Percentiles rank a stretch among this genome's conserved stretches.
Conservation (phyloP, 2,797 vertebrate genomes). For the Melanotaenia maccullochi region DNA sequence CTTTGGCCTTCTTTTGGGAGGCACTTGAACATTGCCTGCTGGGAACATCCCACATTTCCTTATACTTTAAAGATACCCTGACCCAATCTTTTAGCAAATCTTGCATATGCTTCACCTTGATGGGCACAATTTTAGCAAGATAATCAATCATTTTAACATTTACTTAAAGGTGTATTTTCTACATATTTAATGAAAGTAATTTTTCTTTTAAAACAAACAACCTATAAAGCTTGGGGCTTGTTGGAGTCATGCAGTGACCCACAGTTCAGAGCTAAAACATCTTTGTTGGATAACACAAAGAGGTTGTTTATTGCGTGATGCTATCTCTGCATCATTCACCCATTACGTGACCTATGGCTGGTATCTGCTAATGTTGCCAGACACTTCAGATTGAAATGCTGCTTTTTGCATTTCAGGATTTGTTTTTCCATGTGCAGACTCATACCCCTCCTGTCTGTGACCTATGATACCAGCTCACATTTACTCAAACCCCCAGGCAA, state of each 20-base stretch:
- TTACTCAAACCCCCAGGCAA: slow-evolving; percentile 40
- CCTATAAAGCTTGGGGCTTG: background rate
- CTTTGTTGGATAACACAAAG: background rate
- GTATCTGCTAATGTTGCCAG: slow-evolving; percentile 1
- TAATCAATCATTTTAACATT: background rate
- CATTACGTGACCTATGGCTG: slow-evolving; percentile 7
- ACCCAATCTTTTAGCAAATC: background rate
- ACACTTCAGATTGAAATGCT: slow-evolving; percentile 24
- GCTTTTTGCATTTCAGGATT: slow-evolving; percentile 24
- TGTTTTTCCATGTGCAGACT: slow-evolving; percentile 19
- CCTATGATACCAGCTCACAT: slow-evolving; percentile 42
- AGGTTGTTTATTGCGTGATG: background rate
- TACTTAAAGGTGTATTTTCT: background rate
- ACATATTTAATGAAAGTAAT: slow-evolving; percentile 3
- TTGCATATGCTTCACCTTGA: background rate
- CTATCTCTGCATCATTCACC: slow-evolving; percentile 13
- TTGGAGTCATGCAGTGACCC: background rate
- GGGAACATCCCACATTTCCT: background rate
- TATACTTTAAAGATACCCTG: background rate
- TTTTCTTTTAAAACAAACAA: too few species aligned
- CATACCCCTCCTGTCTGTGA: slow-evolving; percentile 39
- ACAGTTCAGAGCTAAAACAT: background rate
- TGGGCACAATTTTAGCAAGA: background rate
- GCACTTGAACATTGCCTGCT: background rate
- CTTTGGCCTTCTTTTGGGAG: background rate